phyloP scores from a whole-genome alignment of 2,888 invertebrate species.

The Shargacucullia verbasci region DNA sequence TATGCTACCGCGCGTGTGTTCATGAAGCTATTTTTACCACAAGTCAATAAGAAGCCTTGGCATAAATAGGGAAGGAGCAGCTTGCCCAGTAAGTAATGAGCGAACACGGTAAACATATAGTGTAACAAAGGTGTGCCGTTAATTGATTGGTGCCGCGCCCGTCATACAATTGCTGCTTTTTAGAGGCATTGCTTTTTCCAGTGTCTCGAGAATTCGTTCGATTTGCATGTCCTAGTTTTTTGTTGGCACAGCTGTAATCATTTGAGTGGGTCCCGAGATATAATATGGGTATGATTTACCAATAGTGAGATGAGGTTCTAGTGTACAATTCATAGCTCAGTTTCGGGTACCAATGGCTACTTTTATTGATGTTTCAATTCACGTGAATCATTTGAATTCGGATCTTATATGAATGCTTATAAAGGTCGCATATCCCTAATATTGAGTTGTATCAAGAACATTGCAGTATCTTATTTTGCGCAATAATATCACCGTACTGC shows the following conservation, averaged over 20 bases:
- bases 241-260: not conserved
- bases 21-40: conserved; percentile 50
- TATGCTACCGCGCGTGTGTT: conserved; percentile 3
- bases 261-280: too few species aligned
- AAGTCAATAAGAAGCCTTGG: conserved; percentile 65
- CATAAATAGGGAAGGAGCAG: conserved; percentile 69
- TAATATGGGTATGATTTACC: too few species aligned
- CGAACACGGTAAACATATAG: conserved; percentile 82
- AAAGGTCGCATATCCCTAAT: too few species aligned
- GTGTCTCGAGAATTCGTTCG: conserved; percentile 30
- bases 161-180: conserved; percentile 65
- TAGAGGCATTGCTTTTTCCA: conserved; percentile 48
- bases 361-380: too few species aligned
- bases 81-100: conserved; percentile 85
- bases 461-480: too few species aligned
- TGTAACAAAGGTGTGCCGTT: conserved; percentile 76
- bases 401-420: too few species aligned
- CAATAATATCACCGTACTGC: too few species aligned
- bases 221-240: conserved; percentile 45
- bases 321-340: too few species aligned
- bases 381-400: too few species aligned
- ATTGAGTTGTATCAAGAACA: too few species aligned
- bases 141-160: conserved; percentile 83
- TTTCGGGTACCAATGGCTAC: too few species aligned
- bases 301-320: too few species aligned